A percentile compares a stretch with the other conserved stretches of the same genome.
These are phyloP conservation scores for Camelus bactrianus DNA, from an alignment of 2,113 vertebrate species.

Conservation along the genomic window DNA sequence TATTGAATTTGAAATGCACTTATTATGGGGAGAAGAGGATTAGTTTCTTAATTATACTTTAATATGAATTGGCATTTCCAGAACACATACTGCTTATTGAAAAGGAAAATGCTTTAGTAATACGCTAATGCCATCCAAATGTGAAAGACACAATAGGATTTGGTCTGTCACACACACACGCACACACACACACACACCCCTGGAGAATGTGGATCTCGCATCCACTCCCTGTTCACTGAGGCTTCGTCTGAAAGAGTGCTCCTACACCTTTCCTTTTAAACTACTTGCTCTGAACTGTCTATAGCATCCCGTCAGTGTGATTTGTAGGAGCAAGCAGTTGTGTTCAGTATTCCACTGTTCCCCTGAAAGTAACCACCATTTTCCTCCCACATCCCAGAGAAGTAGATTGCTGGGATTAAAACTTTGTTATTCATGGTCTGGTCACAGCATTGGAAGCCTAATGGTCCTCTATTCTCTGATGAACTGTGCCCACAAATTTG, in stretches of 20 bases:
- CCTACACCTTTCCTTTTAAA: neutral
- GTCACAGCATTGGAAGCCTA: neutral
- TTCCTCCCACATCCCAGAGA: slow-evolving; percentile 16
- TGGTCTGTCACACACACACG: neutral
- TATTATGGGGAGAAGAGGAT: neutral
- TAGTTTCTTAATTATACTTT: slow-evolving; percentile 59
- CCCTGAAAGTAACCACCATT: slow-evolving; percentile 6
- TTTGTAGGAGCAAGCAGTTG: neutral
- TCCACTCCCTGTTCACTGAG: neutral
- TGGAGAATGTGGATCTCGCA: neutral
- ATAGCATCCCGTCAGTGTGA: neutral
- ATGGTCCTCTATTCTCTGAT: neutral
- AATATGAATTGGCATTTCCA: slow-evolving; percentile 62
- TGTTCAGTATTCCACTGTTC: neutral
- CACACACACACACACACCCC: neutral
- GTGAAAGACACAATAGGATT: neutral
- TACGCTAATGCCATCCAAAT: neutral
- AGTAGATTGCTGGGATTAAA: neutral
- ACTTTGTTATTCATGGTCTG: neutral
- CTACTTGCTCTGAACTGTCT: neutral
- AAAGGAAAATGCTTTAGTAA: slow-evolving; percentile 36
- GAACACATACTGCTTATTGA: neutral
- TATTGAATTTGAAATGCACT: slow-evolving; percentile 32
- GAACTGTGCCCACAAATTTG: neutral
- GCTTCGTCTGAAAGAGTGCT: neutral